These are phyloP conservation scores for Galaxea fascicularis DNA, from an alignment of 92 coral and sea anemone genomes.

Conservation along the genomic window DNA sequence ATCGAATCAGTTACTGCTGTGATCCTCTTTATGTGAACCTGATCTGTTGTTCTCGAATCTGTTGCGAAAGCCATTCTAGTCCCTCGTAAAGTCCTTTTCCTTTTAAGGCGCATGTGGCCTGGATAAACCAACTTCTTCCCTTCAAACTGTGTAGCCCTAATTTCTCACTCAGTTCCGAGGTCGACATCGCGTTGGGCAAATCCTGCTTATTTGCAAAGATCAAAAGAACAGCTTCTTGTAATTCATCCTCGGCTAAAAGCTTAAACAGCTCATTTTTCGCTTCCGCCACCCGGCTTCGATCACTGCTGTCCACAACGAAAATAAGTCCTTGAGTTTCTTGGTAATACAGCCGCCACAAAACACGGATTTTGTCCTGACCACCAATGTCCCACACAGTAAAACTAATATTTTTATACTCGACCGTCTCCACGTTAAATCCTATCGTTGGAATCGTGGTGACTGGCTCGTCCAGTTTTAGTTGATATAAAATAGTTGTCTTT, in stretches of 20 bases:
- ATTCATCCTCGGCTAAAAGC: conserved; percentile 94
- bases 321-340: conserved; percentile 98
- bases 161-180: conserved; percentile 91
- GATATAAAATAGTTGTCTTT: conserved; percentile 96
- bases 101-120: conserved; percentile 94
- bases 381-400: conserved; percentile 99
- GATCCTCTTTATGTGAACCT: conserved; percentile 1
- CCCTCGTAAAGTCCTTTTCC: conserved; percentile 98
- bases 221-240: conserved; percentile 89
- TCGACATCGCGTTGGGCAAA: conserved; percentile 83
- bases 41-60: conserved; percentile 73
- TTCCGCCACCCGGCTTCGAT: conserved; percentile 85
- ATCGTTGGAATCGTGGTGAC: conserved; percentile 96
- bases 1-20: neutral
- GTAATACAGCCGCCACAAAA: conserved; percentile 93
- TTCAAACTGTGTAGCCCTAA: conserved; percentile 86
- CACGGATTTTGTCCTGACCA: conserved; percentile 98
- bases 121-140: conserved; percentile 94
- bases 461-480: conserved; percentile 92
- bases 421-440: conserved; percentile 97
- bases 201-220: conserved; percentile 98
- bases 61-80: conserved; percentile 93
- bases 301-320: conserved; percentile 97
- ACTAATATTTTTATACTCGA: conserved; percentile 97
- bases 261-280: conserved; percentile 92